A percentile compares a stretch with the other conserved stretches of the same genome.
Evolutionary conservation across 2,888 invertebrate genomes (phyloP).

Genomic region (Dasypogon diadema): DNA sequence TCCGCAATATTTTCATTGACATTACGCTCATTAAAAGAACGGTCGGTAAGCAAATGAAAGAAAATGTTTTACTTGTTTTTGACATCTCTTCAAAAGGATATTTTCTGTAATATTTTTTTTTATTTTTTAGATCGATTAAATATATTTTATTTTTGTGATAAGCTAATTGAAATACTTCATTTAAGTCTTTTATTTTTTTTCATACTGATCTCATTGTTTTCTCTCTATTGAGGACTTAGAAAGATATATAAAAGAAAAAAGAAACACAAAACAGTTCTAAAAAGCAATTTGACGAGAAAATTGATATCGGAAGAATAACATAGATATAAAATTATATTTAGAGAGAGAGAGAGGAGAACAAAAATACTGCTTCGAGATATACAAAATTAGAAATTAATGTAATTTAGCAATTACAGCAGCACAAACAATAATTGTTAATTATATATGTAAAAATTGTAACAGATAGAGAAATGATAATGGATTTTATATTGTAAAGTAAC

Average conservation of each 20-base stretch:
- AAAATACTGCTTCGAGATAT: slow-evolving; percentile 34
- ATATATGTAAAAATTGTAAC: slow-evolving; percentile 37
- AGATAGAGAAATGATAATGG: slow-evolving; percentile 19
- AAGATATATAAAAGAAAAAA: slow-evolving; percentile 23
- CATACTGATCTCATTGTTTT: slow-evolving; percentile 37
- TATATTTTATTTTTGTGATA: slow-evolving; percentile 4
- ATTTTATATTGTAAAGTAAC: slow-evolving; percentile 41
- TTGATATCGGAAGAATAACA: slow-evolving; percentile 9
- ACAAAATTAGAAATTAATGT: slow-evolving; percentile 16
- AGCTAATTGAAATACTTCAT: slow-evolving; percentile 16
- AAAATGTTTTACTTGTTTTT: background rate
- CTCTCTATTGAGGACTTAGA: slow-evolving; percentile 13
- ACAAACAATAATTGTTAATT: slow-evolving; percentile 45
- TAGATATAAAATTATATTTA: slow-evolving; percentile 33
- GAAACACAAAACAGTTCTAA: slow-evolving; percentile 9
- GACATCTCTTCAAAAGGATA: background rate
- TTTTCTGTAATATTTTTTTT: slow-evolving; percentile 12
- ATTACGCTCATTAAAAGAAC: slow-evolving; percentile 20
- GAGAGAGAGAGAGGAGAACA: slow-evolving; percentile 15
- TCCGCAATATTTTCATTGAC: slow-evolving; percentile 23
- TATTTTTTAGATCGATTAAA: background rate
- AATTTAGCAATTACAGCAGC: slow-evolving; percentile 37
- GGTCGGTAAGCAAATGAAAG: slow-evolving; percentile 10
- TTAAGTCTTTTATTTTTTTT: slow-evolving; percentile 28
- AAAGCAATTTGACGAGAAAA: slow-evolving; percentile 31